Percentiles rank a stretch among this genome's conserved stretches.
phyloP scores from a whole-genome alignment of 1,140 invertebrate genomes.

The Sinonovacula constricta region DNA sequence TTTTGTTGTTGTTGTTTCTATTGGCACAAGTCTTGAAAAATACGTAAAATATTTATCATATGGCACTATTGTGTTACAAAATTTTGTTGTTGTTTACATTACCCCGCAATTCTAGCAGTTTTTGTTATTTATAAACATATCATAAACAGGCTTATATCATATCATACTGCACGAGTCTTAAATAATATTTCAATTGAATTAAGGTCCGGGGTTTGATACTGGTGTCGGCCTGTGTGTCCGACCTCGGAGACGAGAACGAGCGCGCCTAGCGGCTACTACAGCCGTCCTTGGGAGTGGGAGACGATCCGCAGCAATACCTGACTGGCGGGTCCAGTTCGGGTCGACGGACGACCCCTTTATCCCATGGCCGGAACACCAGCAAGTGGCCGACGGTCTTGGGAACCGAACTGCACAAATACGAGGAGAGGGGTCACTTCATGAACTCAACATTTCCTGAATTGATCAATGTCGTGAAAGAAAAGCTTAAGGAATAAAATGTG shows the following conservation, averaged over 20 bases:
- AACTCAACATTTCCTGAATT: slow-evolving; percentile 70
- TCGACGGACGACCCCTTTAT: slow-evolving; percentile 75
- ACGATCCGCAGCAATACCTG: slow-evolving; percentile 59
- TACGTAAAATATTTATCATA: too few relatives aligned
- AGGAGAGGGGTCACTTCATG: slow-evolving; percentile 73
- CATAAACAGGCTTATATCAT: too few relatives aligned
- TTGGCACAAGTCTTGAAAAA: too few relatives aligned
- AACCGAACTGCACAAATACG: slow-evolving; percentile 64
- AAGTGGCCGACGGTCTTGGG: slow-evolving; percentile 64
- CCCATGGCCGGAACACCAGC: slow-evolving; percentile 70
- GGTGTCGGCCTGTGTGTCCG: slow-evolving; percentile 72
- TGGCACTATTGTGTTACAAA: too few relatives aligned
- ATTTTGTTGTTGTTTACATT: too few relatives aligned
- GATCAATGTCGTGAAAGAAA: slow-evolving; percentile 62
- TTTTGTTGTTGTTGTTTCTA: too few relatives aligned
- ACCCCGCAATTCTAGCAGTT: too few relatives aligned
- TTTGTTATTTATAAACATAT: too few relatives aligned
- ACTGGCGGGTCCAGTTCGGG: slow-evolving; percentile 72
- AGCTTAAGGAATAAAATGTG: slow-evolving; percentile 31
- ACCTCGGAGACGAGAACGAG: slow-evolving; percentile 71
- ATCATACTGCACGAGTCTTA: too few relatives aligned
- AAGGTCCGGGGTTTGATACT: slow-evolving; percentile 73
- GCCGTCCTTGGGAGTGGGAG: slow-evolving; percentile 73
- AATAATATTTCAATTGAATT: too few relatives aligned
- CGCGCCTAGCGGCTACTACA: slow-evolving; percentile 72